These are phyloP conservation scores for Montipora capitata DNA, from an alignment of 92 coral and sea anemone genomes.

Conservation along the genomic window DNA sequence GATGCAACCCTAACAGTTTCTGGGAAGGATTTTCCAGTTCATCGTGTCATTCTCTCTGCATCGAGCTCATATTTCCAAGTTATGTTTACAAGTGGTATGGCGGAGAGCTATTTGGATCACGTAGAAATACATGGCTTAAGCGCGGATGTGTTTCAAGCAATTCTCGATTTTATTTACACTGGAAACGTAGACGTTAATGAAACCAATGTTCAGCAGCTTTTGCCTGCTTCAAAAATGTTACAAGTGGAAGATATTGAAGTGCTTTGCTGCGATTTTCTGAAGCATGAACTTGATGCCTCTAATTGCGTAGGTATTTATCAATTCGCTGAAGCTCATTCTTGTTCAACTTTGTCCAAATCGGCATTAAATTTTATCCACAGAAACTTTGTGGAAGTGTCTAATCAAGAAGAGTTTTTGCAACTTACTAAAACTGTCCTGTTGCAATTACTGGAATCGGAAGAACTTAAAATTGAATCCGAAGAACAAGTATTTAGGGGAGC, in stretches of 20 bases:
- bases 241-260: slow-evolving; percentile 90
- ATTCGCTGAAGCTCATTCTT: slow-evolving; percentile 89
- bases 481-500: slow-evolving; percentile 92
- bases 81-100: slow-evolving; percentile 91
- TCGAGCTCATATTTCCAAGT: slow-evolving; percentile 91
- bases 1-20: slow-evolving; percentile 85
- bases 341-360: slow-evolving; percentile 71
- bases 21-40: slow-evolving; percentile 77
- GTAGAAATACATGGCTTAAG: slow-evolving; percentile 85
- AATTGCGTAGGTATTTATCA: slow-evolving; percentile 89
- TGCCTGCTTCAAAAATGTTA: slow-evolving; percentile 94
- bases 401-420: slow-evolving; percentile 87
- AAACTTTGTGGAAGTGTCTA: slow-evolving; percentile 81
- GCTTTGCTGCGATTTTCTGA: slow-evolving; percentile 89
- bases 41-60: slow-evolving; percentile 84
- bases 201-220: slow-evolving; percentile 88
- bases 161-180: slow-evolving; percentile 94
- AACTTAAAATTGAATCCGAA: slow-evolving; percentile 89
- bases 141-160: slow-evolving; percentile 72
- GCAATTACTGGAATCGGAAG: slow-evolving; percentile 85
- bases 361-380: slow-evolving; percentile 84
- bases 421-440: slow-evolving; percentile 68
- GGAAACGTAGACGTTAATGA: slow-evolving; percentile 86
- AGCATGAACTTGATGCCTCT: slow-evolving; percentile 84
- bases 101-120: slow-evolving; percentile 75